Base-by-base conservation (phyloP, 2,888 invertebrate species). In the Troglohyphantes excavatus region DNA sequence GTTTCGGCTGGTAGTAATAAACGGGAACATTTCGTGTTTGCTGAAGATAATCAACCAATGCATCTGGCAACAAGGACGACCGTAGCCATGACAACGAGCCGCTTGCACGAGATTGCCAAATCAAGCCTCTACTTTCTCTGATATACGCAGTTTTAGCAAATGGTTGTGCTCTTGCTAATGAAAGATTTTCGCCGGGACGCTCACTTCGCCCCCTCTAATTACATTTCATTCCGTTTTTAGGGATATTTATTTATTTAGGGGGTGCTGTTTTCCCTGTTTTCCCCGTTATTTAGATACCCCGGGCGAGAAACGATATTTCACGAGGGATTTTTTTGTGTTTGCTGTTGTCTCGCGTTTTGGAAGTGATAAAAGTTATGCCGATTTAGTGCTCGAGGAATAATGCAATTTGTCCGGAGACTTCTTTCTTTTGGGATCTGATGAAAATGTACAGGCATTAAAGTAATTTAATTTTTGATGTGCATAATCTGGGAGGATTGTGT, bases 61-160 rank as follows among this genome's bases (percentile, higher is more conserved):
- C 90, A 90, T 90, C 90, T 90, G 90, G 90, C 90, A 90, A 90
- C 90, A 85, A 81, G 90, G 90, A 85, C 90, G 85, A 81, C 81
- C 73, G 90, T 90, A 85, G n/a, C 90, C 85, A 81, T 85, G 65
- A 84, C 67, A 81, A 90, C 90, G 61, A n/a, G 75, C 63, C 75
- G 76, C 89, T 89, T 72, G 90, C 90, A 90, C 90, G 90, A 90
- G 90, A 90, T 90, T 90, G 90, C 85, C 90, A 85, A 90, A 90
- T 90, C 90, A 90, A 85, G 85, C 90, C 68, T 83, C 78, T 89
- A 89, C 83, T 84, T 78, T 29, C 76, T 65, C 65, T 90, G 84
- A 84, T 90, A 90, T 82, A 90, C 89, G 87, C 88, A 82, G 82
- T 89, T 89, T 89, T 89, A 82, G 82, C 82, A 89, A 89, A 89